Percentiles rank a stretch among this genome's conserved stretches.
Conservation (phyloP, 2,888 invertebrate species). For the Luperina testacea region DNA sequence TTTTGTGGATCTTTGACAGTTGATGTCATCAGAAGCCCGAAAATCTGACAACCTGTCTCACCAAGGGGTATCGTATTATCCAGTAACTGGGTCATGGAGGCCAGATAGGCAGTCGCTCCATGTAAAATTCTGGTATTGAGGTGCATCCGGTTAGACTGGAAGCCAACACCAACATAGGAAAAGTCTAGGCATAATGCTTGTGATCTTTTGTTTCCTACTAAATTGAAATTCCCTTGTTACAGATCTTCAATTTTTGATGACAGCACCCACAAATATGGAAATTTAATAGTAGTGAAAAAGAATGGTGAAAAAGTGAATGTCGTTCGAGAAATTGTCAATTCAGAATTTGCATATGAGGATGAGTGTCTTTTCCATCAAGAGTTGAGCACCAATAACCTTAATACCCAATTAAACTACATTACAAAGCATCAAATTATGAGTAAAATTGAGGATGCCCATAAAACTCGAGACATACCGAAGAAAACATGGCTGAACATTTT, state of each 20-base stretch:
- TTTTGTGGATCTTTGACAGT: no score
- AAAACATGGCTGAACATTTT: constrained; percentile 66
- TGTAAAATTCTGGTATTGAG: neutral
- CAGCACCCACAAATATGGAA: constrained; percentile 83
- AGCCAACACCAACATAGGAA: neutral
- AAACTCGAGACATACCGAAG: constrained; percentile 49
- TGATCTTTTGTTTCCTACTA: neutral
- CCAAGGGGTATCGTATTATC: no score
- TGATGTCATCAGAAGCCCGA: no score
- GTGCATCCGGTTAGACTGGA: neutral
- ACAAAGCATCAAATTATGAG: constrained; percentile 69
- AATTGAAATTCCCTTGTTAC: constrained; percentile 52
- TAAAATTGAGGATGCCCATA: constrained; percentile 69
- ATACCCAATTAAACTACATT: constrained; percentile 69
- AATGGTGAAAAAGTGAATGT: constrained; percentile 68
- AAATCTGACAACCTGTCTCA: no score
- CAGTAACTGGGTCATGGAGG: no score
- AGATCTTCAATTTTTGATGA: constrained; percentile 82
- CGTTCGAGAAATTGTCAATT: constrained; percentile 68
- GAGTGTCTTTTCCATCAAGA: constrained; percentile 72
- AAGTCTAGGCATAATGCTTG: no score
- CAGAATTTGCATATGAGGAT: constrained; percentile 72
- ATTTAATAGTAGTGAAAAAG: constrained; percentile 71
- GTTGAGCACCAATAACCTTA: constrained; percentile 71
- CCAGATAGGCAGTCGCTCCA: no score